Percentiles rank a stretch among this genome's conserved stretches.
Conservation (phyloP, 2,797 vertebrate genomes). For the Sebastes vulpes region DNA sequence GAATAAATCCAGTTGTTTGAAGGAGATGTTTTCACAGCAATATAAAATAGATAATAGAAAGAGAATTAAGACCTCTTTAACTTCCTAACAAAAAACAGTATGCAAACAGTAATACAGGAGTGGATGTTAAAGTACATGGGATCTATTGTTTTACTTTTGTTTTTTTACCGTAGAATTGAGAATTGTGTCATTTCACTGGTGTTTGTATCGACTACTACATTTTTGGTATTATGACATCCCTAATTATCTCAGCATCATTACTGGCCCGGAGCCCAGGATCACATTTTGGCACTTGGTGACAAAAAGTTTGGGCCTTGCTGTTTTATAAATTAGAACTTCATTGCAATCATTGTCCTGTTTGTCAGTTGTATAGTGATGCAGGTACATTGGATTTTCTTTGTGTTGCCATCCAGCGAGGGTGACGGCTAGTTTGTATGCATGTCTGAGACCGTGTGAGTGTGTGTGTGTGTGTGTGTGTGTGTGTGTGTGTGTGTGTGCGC, state of each 20-base stretch:
- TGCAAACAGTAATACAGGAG: too few relatives aligned
- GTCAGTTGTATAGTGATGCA: conserved; percentile 5
- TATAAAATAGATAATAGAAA: too few relatives aligned
- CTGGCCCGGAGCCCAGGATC: conserved; percentile 9
- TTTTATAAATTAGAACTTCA: conserved; percentile 8
- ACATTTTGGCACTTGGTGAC: conserved; percentile 14
- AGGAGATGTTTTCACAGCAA: too few relatives aligned
- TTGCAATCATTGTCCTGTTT: not conserved
- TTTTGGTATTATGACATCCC: too few relatives aligned
- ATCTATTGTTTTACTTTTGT: too few relatives aligned
- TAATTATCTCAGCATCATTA: conserved; percentile 16
- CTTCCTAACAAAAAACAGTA: not conserved
- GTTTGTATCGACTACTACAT: too few relatives aligned
- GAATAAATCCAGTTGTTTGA: too few relatives aligned
- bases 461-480: conserved; percentile 9
- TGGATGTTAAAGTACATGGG: too few relatives aligned
- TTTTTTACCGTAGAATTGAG: too few relatives aligned
- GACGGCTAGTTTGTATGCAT: conserved; percentile 56
- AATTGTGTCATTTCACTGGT: too few relatives aligned
- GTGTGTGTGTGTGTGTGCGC: conserved; percentile 20
- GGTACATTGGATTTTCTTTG: conserved; percentile 37
- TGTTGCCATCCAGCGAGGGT: conserved; percentile 44
- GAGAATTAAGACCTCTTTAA: too few relatives aligned
- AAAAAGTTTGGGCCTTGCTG: not conserved
- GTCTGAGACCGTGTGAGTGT: conserved; percentile 28